Evolutionary conservation across 2,113 vertebrate genomes (phyloP), one percentile per base, ranked within the genome.

Genomic region (Ascaphus truei): DNA sequence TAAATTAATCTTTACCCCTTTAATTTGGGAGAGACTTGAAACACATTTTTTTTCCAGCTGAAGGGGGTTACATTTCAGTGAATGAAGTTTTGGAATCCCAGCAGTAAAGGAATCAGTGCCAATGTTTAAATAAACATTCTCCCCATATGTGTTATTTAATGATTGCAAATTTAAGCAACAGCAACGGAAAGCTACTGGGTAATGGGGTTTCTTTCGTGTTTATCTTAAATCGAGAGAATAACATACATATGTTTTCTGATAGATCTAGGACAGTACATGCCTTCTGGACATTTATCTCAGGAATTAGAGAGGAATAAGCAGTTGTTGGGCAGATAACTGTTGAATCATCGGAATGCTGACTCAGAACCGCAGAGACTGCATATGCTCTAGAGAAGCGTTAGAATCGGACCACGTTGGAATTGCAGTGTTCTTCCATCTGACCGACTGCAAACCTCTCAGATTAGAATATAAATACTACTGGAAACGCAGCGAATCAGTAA

Each of bases 211-310:
- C 55, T 37, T 68, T 60, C 43, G 39, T 68, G 66, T 68, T 68
- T 60, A 50, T 27, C 66, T 68, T 34, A 57, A 59, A 48, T 15
- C 25, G 16, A 79, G 71, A 72, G 76, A 83, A 71, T 84, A 79
- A 81, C 76, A 84, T 85, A 85, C 87, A 85, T 88, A 85, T 82
- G 81, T 85, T 90, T 85, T 81, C 80, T 88, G 88, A 90, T 90
- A 86, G 87, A 91, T 87, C 80, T 88, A 73, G 90, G 86, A 57
- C 89, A 89, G 79, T 26, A 78, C 85, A 86, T 79, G 81, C 84
- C 90, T 88, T 85, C 90, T 84, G 84, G 88, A 86, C 84, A 87
- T 87, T 85, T 87, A 83, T 85, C 85, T 88, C 80, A 77, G 81
- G 79, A 83, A 87, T 86, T 83, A 89, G 84, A 85, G 74, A 87